phyloP scores from a whole-genome alignment of 2,797 vertebrate genomes.

The Tauraco hartlaubi region DNA sequence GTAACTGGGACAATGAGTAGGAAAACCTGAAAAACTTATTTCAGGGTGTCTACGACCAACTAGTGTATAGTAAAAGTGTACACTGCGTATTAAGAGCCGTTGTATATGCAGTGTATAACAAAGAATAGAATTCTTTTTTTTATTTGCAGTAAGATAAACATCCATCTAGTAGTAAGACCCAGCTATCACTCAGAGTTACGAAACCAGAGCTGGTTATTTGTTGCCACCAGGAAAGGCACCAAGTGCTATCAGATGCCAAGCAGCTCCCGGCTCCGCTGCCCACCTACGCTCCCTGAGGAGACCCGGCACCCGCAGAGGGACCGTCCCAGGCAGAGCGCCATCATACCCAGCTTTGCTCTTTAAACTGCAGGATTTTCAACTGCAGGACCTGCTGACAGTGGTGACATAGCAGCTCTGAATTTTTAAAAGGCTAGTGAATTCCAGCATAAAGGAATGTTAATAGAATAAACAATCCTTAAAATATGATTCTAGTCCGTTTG shows the following conservation, averaged over 20 bases:
- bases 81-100: not conserved
- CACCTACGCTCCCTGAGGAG: not conserved
- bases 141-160: conserved; percentile 37
- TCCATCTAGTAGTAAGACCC: conserved; percentile 69
- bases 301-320: fast-evolving
- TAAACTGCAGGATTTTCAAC: conserved; percentile 2
- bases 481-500: conserved; percentile 32
- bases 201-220: conserved; percentile 81
- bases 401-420: conserved; percentile 22
- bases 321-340: not conserved
- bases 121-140: not conserved
- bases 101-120: not conserved
- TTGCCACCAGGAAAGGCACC: conserved; percentile 26
- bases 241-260: not conserved
- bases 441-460: conserved; percentile 61
- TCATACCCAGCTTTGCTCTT: not conserved
- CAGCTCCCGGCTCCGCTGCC: not conserved
- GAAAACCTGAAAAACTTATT: not conserved
- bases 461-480: conserved; percentile 52
- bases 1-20: not conserved
- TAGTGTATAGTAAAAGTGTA: not conserved
- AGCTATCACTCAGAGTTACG: conserved; percentile 70
- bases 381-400: conserved; percentile 29
- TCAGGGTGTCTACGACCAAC: not conserved
- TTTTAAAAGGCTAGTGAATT: conserved; percentile 75